Evolutionary conservation across 1,140 invertebrate species (phyloP).

Genomic region (Monomorium pharaonis): DNA sequence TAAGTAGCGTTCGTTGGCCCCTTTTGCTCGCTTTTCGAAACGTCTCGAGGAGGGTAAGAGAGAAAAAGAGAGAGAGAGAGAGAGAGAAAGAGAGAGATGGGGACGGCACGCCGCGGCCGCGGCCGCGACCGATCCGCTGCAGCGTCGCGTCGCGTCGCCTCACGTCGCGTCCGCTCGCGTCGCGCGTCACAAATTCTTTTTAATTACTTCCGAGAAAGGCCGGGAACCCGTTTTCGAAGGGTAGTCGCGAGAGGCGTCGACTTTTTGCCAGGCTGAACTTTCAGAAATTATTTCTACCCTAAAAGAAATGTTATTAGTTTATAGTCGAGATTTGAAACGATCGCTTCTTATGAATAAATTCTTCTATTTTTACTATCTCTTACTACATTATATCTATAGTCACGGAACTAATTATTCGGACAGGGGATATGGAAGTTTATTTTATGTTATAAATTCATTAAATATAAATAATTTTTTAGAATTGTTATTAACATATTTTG

Average conservation of each 20-base stretch:
- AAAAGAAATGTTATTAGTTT: not conserved
- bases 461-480: too few species aligned
- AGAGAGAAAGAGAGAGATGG: not conserved
- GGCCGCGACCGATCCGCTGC: not conserved
- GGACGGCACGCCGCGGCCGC: not conserved
- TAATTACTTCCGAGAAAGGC: conserved; percentile 42
- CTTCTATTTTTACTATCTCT: not conserved
- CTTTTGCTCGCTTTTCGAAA: conserved; percentile 73
- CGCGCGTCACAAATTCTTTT: conserved; percentile 50
- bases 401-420: too few species aligned
- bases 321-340: too few species aligned
- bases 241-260: not conserved
- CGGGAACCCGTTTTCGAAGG: not conserved
- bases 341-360: not conserved
- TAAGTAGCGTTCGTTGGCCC: conserved; percentile 64
- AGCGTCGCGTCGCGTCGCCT: not conserved
- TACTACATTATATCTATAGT: not conserved
- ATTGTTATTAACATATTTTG: too few species aligned
- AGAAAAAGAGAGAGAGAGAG: not conserved
- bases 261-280: not conserved
- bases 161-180: not conserved
- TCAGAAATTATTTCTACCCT: not conserved
- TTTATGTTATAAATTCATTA: too few species aligned
- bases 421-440: too few species aligned
- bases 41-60: conserved; percentile 54